phyloP scores from a whole-genome alignment of 2,797 vertebrate species.

The Numenius phaeopus region DNA sequence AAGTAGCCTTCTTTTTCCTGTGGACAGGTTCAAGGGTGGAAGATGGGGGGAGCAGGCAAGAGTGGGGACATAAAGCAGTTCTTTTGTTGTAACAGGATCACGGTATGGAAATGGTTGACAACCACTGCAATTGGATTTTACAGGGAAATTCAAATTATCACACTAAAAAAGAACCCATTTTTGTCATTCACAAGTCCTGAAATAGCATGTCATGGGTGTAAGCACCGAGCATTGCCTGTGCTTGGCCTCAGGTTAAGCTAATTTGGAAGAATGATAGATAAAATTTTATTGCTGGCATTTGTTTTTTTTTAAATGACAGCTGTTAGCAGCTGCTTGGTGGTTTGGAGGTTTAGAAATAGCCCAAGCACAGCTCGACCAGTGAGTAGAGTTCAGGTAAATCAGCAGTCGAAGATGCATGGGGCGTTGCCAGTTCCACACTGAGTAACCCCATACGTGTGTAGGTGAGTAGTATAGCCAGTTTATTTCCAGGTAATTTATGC shows the following conservation, averaged over 20 bases:
- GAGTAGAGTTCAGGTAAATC: slow-evolving; percentile 14
- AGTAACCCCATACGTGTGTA: not conserved
- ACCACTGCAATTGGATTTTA: slow-evolving; percentile 38
- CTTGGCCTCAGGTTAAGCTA: slow-evolving; percentile 64
- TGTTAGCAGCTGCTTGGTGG: slow-evolving; percentile 53
- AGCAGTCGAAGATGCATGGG: not conserved
- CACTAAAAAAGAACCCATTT: slow-evolving; percentile 22
- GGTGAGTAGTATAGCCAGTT: not conserved
- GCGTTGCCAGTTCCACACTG: not conserved
- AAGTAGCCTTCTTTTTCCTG: not conserved
- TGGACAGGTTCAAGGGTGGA: not conserved
- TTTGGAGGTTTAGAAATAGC: slow-evolving; percentile 6
- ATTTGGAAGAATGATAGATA: slow-evolving; percentile 51
- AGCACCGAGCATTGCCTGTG: slow-evolving; percentile 28
- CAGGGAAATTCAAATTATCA: slow-evolving; percentile 24
- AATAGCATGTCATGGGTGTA: slow-evolving; percentile 42
- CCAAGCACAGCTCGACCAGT: not conserved
- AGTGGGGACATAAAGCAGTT: not conserved
- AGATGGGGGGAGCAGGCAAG: not conserved
- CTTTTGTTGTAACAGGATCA: slow-evolving; percentile 11
- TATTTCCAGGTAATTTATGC: slow-evolving; percentile 16
- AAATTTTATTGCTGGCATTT: slow-evolving; percentile 54
- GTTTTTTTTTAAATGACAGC: slow-evolving; percentile 22
- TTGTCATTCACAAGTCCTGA: slow-evolving; percentile 36
- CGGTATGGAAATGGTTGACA: slow-evolving; percentile 13